Base-by-base conservation (phyloP, 1,140 invertebrate species). In the Drosophila suzukii region DNA sequence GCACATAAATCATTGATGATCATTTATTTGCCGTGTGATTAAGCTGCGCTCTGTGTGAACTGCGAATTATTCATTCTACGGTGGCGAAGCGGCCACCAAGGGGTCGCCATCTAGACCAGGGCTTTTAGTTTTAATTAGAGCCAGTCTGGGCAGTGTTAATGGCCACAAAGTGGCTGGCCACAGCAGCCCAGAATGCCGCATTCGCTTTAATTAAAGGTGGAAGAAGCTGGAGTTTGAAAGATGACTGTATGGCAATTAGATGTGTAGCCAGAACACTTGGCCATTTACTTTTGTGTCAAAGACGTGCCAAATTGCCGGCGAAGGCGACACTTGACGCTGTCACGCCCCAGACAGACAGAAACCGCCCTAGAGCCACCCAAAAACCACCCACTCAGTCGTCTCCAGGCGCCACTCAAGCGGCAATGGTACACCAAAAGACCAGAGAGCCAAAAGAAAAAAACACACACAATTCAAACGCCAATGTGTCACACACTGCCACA, bases 251-350 rank as follows among this genome's bases (percentile, higher is more conserved):
- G 72, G 67, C 75, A 78, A 78, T 78, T 78, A 76, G 74, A 76
- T 76, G 74, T 76, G 74, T 76, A 78, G 70, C 75, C 76, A 78
- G 41, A 51, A 78, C 75, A 78, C 75, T 78, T 78, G 75, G 73
- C 74, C 75, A 78, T 72, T 78, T 78, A 78, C 75, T 78, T 78
- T 78, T 77, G 75, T 71, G 65, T 71, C 63, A 78, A 78, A 78
- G 75, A 78, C 75, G 75, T 78, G 75, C 66, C 75, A 78, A 78
- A 78, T 78, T 78, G 75, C 58, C 49, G 59, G 75, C 75, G 75
- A 36, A 58, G 73, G 73, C 72, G 72, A 75, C 74, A 68, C 74
- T 76, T 76, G 74, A 76, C 73, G 63, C 74, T 76, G 63, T 78
- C 74, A 76, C 74, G 74, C 62, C 73, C 75, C 76, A 78, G 61